Evolutionary conservation across 2,113 vertebrate genomes (phyloP).

Genomic region (Toxotes jaculatrix): DNA sequence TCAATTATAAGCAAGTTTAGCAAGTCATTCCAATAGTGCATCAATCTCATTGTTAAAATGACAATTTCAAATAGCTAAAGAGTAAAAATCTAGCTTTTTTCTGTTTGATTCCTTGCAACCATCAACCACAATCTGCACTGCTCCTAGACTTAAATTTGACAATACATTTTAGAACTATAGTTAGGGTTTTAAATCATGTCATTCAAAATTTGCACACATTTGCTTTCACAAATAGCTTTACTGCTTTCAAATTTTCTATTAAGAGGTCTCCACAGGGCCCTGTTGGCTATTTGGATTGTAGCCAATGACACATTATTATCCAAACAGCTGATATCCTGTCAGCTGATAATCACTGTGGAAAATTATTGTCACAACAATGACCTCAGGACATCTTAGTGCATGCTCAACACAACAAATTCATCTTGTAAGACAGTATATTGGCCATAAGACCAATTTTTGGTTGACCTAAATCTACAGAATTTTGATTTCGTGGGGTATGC

Average conservation of each 20-base stretch:
- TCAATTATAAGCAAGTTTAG: too few relatives aligned
- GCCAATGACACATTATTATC: constrained; percentile 13
- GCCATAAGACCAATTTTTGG: neutral
- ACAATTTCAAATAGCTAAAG: too few relatives aligned
- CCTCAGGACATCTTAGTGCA: neutral
- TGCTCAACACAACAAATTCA: neutral
- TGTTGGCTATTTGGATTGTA: constrained; percentile 6
- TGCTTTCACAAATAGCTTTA: neutral
- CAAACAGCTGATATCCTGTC: constrained; percentile 50
- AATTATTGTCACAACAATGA: neutral
- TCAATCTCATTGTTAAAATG: too few relatives aligned
- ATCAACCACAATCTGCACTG: too few relatives aligned
- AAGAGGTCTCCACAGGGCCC: constrained; percentile 3
- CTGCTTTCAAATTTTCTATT: neutral
- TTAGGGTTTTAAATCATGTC: too few relatives aligned
- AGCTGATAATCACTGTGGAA: constrained; percentile 50
- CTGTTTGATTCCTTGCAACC: too few relatives aligned
- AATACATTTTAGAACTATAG: too few relatives aligned
- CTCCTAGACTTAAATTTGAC: too few relatives aligned
- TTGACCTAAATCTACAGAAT: neutral
- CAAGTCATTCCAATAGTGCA: too few relatives aligned
- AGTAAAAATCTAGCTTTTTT: too few relatives aligned
- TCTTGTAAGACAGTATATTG: neutral
- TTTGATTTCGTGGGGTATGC: neutral
- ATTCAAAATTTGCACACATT: neutral